Evolutionary conservation across 2,113 vertebrate species (phyloP).

Genomic region (Chitala chitala): DNA sequence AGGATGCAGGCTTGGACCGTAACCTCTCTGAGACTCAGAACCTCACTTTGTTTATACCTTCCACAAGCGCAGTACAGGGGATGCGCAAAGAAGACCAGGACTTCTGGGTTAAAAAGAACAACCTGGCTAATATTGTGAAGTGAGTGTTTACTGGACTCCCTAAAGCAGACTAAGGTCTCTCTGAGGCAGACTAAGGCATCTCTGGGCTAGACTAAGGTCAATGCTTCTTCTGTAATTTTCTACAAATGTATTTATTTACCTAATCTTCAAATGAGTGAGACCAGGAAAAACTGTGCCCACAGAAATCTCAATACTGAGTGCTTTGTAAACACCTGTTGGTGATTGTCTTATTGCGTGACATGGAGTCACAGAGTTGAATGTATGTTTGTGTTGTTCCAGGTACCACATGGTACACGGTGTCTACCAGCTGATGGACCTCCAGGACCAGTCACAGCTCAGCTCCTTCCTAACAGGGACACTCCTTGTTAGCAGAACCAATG

Average conservation of each 20-base stretch:
- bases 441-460: constrained; percentile 56
- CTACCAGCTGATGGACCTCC: constrained; percentile 62
- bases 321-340: no score
- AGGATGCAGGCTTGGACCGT: constrained; percentile 63
- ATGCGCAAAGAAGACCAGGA: constrained; percentile 69
- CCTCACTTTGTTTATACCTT: constrained; percentile 79
- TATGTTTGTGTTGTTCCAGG: constrained; percentile 51
- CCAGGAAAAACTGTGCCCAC: no score
- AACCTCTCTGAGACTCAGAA: constrained; percentile 61
- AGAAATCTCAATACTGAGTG: no score
- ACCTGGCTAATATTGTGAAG: constrained; percentile 76
- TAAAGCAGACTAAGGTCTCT: no score
- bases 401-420: constrained; percentile 68
- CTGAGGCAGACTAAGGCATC: not conserved
- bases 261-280: no score
- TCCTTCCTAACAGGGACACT: constrained; percentile 67
- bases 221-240: no score
- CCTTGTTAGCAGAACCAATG: constrained; percentile 58
- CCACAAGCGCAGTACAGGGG: constrained; percentile 60
- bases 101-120: constrained; percentile 73
- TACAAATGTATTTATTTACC: no score
- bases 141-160: constrained; percentile 28
- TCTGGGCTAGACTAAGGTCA: no score
- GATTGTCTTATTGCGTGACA: no score
- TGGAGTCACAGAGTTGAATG: no score